A percentile compares a stretch with the other conserved stretches of the same genome.
phyloP scores from a whole-genome alignment of 2,888 invertebrate species.

The Eurytoma californica region DNA sequence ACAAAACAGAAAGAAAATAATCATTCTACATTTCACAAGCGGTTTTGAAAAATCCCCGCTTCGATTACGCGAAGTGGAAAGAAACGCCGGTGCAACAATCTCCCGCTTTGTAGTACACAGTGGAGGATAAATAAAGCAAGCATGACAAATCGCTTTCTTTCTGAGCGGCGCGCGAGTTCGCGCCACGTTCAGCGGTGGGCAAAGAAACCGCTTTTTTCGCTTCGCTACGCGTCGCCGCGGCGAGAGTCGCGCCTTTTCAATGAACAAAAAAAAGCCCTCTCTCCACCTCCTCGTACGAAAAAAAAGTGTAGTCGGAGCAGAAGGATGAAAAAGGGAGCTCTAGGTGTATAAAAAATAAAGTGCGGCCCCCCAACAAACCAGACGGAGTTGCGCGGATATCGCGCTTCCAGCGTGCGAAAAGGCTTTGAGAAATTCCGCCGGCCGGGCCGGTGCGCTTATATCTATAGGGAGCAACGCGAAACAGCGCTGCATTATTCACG shows the following conservation, averaged over 20 bases:
- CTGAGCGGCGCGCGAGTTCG: background rate
- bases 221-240: background rate
- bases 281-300: too few relatives aligned
- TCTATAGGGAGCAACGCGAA: constrained; percentile 62
- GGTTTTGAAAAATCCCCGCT: constrained; percentile 13
- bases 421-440: constrained; percentile 41
- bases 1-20: too few relatives aligned
- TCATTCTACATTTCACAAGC: background rate
- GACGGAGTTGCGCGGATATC: constrained; percentile 1
- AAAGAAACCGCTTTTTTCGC: constrained; percentile 11
- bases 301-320: too few relatives aligned
- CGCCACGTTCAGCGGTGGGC: background rate
- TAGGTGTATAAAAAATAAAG: too few relatives aligned
- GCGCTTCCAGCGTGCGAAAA: constrained; percentile 3
- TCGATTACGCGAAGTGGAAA: background rate
- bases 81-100: constrained; percentile 13
- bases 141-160: constrained; percentile 41
- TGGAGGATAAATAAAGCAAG: constrained; percentile 44
- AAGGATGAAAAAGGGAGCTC: too few relatives aligned
- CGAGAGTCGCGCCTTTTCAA: constrained; percentile 4
- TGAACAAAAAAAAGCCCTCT: background rate
- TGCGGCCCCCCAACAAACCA: constrained; percentile 12
- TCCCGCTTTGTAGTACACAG: constrained; percentile 36
- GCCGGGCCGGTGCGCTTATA: constrained; percentile 49
- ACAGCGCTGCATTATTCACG: constrained; percentile 74